phyloP scores from a whole-genome alignment of 2,113 vertebrate genomes.

The Atractosteus spatula region DNA sequence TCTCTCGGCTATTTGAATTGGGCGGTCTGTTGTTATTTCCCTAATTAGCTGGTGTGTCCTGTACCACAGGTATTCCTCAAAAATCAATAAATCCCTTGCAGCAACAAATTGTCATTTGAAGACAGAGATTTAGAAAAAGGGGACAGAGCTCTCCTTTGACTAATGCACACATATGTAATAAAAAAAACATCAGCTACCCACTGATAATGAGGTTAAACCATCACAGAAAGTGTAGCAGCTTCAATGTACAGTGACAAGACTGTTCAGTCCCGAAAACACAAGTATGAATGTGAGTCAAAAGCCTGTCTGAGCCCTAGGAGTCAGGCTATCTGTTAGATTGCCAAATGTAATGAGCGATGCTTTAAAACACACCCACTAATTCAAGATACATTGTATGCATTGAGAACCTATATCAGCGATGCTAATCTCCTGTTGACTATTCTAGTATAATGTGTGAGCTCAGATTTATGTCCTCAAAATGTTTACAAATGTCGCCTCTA shows the following conservation, averaged over 20 bases:
- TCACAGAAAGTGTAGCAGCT: background rate
- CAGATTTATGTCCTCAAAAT: too few relatives aligned
- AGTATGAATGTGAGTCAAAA: background rate
- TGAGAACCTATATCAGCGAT: too few relatives aligned
- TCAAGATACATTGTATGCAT: too few relatives aligned
- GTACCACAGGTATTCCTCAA: background rate
- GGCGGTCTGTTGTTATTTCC: background rate
- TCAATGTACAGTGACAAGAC: background rate
- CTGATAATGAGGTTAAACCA: too few relatives aligned
- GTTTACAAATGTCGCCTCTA: too few relatives aligned
- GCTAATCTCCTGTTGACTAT: too few relatives aligned
- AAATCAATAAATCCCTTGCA: background rate
- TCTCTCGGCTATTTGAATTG: background rate
- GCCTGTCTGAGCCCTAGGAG: background rate
- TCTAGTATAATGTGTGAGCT: too few relatives aligned
- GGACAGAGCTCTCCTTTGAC: too few relatives aligned
- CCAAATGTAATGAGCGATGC: background rate
- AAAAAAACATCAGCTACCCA: too few relatives aligned
- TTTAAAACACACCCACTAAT: background rate
- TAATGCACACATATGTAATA: too few relatives aligned
- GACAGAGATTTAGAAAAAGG: background rate
- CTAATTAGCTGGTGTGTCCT: constrained; percentile 1
- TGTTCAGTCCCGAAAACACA: background rate
- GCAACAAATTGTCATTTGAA: constrained; percentile 1
- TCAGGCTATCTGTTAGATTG: background rate